Evolutionary conservation across 2,888 invertebrate genomes (phyloP).

Genomic region (Tortrix viridana): DNA sequence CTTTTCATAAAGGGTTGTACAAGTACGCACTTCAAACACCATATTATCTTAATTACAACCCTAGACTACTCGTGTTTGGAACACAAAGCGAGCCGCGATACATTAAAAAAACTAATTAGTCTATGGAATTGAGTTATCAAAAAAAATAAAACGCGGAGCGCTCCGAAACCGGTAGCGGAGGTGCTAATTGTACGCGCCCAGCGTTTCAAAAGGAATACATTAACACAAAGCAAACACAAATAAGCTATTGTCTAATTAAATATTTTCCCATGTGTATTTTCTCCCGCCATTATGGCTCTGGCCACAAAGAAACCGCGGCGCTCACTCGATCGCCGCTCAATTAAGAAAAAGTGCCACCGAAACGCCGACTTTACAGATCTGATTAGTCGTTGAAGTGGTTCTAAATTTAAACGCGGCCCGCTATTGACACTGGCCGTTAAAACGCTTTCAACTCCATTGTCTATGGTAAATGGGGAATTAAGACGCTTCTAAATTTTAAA

Average conservation of each 20-base stretch:
- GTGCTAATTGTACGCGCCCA: constrained; percentile 75
- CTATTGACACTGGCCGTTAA: constrained; percentile 71
- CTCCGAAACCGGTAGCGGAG: constrained; percentile 68
- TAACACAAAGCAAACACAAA: constrained; percentile 83
- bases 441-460: constrained; percentile 72
- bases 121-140: constrained; percentile 71
- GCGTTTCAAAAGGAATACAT: constrained; percentile 76
- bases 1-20: constrained; percentile 69
- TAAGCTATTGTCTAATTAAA: constrained; percentile 84
- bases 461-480: constrained; percentile 73
- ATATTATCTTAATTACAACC: constrained; percentile 70
- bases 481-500: constrained; percentile 50
- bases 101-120: constrained; percentile 52
- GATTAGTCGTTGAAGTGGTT: constrained; percentile 80
- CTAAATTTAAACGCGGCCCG: constrained; percentile 76
- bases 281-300: constrained; percentile 53
- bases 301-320: constrained; percentile 69
- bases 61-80: constrained; percentile 59
- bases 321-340: constrained; percentile 58
- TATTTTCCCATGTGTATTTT: constrained; percentile 78
- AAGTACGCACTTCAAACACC: constrained; percentile 58
- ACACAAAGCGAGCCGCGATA: constrained; percentile 43
- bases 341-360: constrained; percentile 56
- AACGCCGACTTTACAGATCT: constrained; percentile 79
- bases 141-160: constrained; percentile 58